Conservation (phyloP, 2,888 invertebrate genomes). For the Lissonota sp. region DNA sequence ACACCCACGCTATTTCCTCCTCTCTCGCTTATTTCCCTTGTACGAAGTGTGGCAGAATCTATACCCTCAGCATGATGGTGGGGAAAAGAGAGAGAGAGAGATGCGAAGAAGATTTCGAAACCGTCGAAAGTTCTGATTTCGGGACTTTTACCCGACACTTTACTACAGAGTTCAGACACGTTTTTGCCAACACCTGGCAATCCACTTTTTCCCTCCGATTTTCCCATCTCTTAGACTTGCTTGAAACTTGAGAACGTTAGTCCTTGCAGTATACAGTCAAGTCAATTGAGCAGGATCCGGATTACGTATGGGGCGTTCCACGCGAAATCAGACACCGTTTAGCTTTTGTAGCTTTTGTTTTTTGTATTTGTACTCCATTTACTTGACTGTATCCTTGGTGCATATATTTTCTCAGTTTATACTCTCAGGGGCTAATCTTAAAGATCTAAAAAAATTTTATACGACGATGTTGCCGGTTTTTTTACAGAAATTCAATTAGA, state of each 20-base stretch:
- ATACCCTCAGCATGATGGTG: not conserved
- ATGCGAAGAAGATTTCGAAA: constrained; percentile 2
- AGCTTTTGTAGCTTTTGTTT: too few species aligned
- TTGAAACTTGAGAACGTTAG: not conserved
- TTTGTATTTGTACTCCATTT: too few species aligned
- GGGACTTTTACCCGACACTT: constrained; percentile 43
- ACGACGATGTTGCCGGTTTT: too few species aligned
- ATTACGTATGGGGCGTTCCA: too few species aligned
- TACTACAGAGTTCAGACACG: constrained; percentile 53
- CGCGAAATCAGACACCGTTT: too few species aligned
- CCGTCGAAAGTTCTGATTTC: constrained; percentile 55
- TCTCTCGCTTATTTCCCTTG: not conserved
- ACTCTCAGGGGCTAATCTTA: too few species aligned
- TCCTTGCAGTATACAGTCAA: too few species aligned
- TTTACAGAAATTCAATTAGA: too few species aligned
- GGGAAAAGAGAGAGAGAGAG: not conserved
- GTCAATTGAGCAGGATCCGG: too few species aligned
- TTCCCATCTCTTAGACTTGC: not conserved
- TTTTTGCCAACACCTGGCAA: constrained; percentile 26
- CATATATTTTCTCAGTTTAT: not conserved
- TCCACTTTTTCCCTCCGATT: constrained; percentile 3
- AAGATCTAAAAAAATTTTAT: too few species aligned
- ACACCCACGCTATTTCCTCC: constrained; percentile 26
- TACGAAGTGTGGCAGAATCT: constrained; percentile 33
- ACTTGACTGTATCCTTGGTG: not conserved